Conservation (phyloP, 2,797 vertebrate genomes). For the Dicrostonyx torquatus region DNA sequence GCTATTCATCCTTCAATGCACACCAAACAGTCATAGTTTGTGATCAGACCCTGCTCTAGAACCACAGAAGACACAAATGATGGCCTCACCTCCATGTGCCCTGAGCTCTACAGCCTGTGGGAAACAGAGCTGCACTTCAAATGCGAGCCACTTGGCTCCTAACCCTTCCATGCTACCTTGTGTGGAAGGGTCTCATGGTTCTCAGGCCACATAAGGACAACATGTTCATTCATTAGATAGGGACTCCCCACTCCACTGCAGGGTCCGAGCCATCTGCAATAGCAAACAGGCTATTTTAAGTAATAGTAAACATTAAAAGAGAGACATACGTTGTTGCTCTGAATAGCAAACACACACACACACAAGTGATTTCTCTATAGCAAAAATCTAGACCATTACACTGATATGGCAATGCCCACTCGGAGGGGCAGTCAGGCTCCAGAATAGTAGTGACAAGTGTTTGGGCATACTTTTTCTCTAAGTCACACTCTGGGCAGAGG, state of each 20-base stretch:
- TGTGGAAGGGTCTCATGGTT: neutral
- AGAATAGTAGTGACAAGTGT: neutral
- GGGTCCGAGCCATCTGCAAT: neutral
- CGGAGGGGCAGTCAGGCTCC: neutral
- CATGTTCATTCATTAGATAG: too few relatives aligned
- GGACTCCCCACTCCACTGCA: neutral
- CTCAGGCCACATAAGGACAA: neutral
- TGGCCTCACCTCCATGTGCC: neutral
- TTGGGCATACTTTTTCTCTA: neutral
- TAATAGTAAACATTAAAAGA: rapidly evolving
- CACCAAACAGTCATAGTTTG: neutral
- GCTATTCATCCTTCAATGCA: neutral
- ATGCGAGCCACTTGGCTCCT: neutral
- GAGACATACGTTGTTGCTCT: neutral
- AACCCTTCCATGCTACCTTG: neutral
- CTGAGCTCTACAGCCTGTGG: neutral
- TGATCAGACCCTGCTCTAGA: neutral
- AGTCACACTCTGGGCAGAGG: neutral
- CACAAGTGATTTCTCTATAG: neutral
- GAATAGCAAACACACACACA: neutral
- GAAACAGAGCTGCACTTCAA: neutral
- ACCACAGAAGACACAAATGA: neutral
- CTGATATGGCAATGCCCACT: neutral
- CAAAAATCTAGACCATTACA: neutral
- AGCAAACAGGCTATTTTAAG: neutral